phyloP scores from a whole-genome alignment of 2,888 invertebrate genomes.

The Trachelus troglodyta region DNA sequence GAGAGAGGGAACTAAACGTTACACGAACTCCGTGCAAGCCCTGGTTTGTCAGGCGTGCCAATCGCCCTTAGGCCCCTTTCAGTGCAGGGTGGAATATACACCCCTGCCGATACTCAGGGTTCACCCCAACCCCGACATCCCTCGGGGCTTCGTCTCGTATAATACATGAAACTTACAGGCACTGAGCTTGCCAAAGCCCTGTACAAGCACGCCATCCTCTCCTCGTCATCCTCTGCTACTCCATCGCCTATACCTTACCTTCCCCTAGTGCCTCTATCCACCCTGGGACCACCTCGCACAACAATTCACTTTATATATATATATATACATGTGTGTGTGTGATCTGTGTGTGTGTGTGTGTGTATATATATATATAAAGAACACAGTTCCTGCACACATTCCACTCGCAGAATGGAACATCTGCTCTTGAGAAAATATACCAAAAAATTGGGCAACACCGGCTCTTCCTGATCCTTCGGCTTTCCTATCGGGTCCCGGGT shows the following conservation, averaged over 20 bases:
- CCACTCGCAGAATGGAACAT: slow-evolving; percentile 32
- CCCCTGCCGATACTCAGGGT: slow-evolving; percentile 62
- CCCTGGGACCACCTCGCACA: not conserved
- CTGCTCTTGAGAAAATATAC: slow-evolving; percentile 26
- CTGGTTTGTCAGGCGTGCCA: slow-evolving; percentile 28
- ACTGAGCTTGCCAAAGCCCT: slow-evolving; percentile 38
- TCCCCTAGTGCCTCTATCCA: slow-evolving; percentile 1
- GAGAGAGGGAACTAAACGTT: not conserved
- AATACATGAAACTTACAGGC: slow-evolving; percentile 49
- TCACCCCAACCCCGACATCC: slow-evolving; percentile 67
- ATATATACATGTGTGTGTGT: too few species aligned
- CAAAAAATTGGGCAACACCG: not conserved
- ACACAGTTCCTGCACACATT: slow-evolving; percentile 16
- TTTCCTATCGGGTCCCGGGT: not conserved
- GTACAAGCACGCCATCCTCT: slow-evolving; percentile 30
- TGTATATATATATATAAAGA: not conserved
- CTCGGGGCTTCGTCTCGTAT: slow-evolving; percentile 41
- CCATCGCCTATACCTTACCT: slow-evolving; percentile 4
- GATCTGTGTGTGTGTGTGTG: not conserved
- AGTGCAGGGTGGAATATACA: slow-evolving; percentile 61
- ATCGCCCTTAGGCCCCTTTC: slow-evolving; percentile 66
- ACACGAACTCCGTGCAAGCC: not conserved
- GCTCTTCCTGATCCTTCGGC: not conserved
- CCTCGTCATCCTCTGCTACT: slow-evolving; percentile 8
- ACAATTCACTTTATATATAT: slow-evolving; percentile 3